Conservation (phyloP, 2,888 invertebrate genomes). For the Ochlodes sylvanus region DNA sequence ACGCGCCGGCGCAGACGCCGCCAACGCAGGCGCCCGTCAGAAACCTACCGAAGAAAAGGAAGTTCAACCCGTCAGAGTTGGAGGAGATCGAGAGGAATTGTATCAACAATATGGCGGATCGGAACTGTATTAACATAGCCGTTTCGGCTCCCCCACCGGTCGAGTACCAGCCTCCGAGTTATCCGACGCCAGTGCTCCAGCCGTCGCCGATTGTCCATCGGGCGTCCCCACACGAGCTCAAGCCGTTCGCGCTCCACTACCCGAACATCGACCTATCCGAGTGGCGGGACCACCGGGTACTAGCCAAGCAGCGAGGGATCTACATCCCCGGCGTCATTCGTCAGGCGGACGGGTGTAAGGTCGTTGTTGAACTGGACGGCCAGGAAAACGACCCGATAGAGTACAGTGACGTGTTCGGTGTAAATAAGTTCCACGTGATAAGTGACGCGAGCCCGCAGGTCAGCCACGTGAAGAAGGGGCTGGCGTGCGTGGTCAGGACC, state of each 20-base stretch:
- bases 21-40: conserved; percentile 86
- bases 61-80: conserved; percentile 91
- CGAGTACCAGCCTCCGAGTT: conserved; percentile 63
- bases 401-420: conserved; percentile 91
- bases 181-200: conserved; percentile 64
- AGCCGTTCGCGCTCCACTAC: conserved; percentile 73
- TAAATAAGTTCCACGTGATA: conserved; percentile 94
- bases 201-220: conserved; percentile 74
- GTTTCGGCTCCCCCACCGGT: conserved; percentile 57
- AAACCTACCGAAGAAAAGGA: conserved; percentile 97
- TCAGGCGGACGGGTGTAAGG: conserved; percentile 88
- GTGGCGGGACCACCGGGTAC: conserved; percentile 96
- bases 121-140: conserved; percentile 48
- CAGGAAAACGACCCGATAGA: conserved; percentile 88
- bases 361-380: conserved; percentile 93
- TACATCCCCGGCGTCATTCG: conserved; percentile 96
- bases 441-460: conserved; percentile 96
- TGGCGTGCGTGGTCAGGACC: conserved; percentile 92
- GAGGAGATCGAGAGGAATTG: conserved; percentile 87
- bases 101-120: conserved; percentile 65
- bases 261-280: conserved; percentile 94
- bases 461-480: conserved; percentile 91
- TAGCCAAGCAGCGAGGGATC: conserved; percentile 93
- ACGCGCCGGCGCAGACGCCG: conserved; percentile 64
- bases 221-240: conserved; percentile 85